These are phyloP conservation scores for Spialia ferax DNA, from an alignment of 2,888 invertebrate species.

Conservation along the genomic window DNA sequence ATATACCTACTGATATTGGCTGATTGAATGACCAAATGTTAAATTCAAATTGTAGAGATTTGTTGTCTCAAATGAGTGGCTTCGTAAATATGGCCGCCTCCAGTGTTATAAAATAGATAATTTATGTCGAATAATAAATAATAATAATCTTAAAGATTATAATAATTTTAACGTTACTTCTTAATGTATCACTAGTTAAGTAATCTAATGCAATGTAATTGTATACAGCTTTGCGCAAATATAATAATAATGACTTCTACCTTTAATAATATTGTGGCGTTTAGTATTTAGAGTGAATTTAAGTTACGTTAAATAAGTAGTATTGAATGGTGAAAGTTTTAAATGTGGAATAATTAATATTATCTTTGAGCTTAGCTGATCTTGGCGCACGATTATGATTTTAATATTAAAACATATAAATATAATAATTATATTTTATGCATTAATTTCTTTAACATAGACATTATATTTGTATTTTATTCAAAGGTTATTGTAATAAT, in stretches of 20 bases:
- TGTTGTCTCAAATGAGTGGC: neutral
- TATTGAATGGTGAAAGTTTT: neutral
- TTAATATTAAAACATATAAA: slow-evolving; percentile 3
- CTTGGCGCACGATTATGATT: slow-evolving; percentile 6
- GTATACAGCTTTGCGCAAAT: slow-evolving; percentile 62
- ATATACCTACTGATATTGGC: too few relatives aligned
- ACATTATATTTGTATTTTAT: slow-evolving; percentile 40
- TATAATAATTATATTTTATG: slow-evolving; percentile 44
- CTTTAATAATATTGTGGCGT: neutral
- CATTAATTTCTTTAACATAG: slow-evolving; percentile 47
- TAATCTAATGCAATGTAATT: slow-evolving; percentile 53
- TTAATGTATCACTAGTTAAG: slow-evolving; percentile 42
- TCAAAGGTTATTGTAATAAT: slow-evolving; percentile 44
- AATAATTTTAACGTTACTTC: slow-evolving; percentile 44
- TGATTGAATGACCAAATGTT: too few relatives aligned
- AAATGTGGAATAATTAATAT: neutral
- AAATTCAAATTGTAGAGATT: neutral
- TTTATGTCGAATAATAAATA: slow-evolving; percentile 41
- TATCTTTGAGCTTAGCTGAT: slow-evolving; percentile 21
- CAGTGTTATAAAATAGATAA: slow-evolving; percentile 44
- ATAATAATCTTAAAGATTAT: slow-evolving; percentile 48
- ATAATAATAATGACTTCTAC: slow-evolving; percentile 30
- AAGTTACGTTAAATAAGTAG: slow-evolving; percentile 3
- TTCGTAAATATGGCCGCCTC: neutral
- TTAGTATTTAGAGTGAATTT: neutral